Conservation (phyloP, 2,888 invertebrate species). For the Phyllotreta striolata region DNA sequence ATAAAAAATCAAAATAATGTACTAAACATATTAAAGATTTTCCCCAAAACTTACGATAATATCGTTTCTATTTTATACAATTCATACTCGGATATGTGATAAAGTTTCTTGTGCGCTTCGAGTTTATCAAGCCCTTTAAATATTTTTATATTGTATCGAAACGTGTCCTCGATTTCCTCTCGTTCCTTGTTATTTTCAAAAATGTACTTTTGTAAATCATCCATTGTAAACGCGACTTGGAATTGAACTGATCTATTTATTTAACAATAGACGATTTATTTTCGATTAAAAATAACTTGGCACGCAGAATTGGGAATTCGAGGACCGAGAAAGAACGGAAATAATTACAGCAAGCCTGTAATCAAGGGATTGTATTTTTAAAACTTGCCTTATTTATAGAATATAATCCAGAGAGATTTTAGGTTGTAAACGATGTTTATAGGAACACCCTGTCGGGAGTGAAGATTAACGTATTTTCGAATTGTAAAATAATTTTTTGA, state of each 20-base stretch:
- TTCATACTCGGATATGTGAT: constrained; percentile 45
- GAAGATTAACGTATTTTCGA: no score
- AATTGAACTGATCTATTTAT: constrained; percentile 24
- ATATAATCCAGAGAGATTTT: background rate
- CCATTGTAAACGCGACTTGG: constrained; percentile 23
- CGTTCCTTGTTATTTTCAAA: constrained; percentile 34
- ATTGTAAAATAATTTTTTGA: no score
- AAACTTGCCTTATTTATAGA: background rate
- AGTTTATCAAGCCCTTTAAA: constrained; percentile 44
- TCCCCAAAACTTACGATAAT: constrained; percentile 40
- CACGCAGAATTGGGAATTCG: constrained; percentile 5
- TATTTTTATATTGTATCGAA: constrained; percentile 44
- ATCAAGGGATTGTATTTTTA: constrained; percentile 26
- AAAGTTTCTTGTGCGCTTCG: constrained; percentile 45
- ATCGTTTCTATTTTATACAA: constrained; percentile 45
- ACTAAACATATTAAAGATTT: no score
- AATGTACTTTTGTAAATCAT: constrained; percentile 29
- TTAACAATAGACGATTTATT: constrained; percentile 13
- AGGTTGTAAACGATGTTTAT: no score
- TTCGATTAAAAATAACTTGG: constrained; percentile 30
- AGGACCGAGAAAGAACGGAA: background rate
- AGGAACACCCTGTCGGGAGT: no score
- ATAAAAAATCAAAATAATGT: constrained; percentile 38
- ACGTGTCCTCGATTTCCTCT: constrained; percentile 43
- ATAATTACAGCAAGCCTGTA: constrained; percentile 14